Base-by-base conservation (phyloP, 1,140 invertebrate species). In the Littorina saxatilis region DNA sequence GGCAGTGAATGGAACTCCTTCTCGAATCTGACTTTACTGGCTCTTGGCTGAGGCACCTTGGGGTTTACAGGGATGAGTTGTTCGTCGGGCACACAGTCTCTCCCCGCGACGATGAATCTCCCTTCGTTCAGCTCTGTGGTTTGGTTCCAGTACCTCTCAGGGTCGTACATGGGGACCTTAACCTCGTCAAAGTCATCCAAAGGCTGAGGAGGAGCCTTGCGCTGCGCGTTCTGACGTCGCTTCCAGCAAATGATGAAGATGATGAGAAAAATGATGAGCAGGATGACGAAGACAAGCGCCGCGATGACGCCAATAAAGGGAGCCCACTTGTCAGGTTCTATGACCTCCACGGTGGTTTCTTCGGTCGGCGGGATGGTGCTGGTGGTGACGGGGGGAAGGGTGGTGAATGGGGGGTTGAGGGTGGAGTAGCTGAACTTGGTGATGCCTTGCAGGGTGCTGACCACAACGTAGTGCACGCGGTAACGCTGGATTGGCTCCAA, bases 1-100 rank as follows among this genome's bases (percentile, higher is more conserved):
- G 88, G 90, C 20, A 92, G 82, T 23, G 85, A 85, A 15, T 88
- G 82, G 70, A 89, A 92, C 78, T 92, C 91, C 40, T 91, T 84
- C 23, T 87, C 81, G 63, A 91, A 90, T 13, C 88, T 83, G 13
- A 91, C 81, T 1, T 79, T 0, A 35, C 11, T 5, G 27, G n/a
- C 7, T 63, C 11, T 81, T 27, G 82, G 76, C 23, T 72, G 61
- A 11, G 79, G 80, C 23, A 13, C 63, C 66, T 47, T 11, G 0
- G 32, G 17, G 17, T n/a, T 43, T 47, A 66, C 72, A 55, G 47
- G 52, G 40, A 78, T 9, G 23, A 79, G 72, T 20, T 74, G 29
- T 15, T 87, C 83, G 32, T 81, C 79, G 5, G 87, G 87, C 9
- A 88, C 39, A 23, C 87, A 84, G 4, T 88, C 83, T 37, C 83